Percentiles rank a stretch among this genome's conserved stretches.
Conservation (phyloP, 1,140 invertebrate species). For the Portunus trituberculatus region DNA sequence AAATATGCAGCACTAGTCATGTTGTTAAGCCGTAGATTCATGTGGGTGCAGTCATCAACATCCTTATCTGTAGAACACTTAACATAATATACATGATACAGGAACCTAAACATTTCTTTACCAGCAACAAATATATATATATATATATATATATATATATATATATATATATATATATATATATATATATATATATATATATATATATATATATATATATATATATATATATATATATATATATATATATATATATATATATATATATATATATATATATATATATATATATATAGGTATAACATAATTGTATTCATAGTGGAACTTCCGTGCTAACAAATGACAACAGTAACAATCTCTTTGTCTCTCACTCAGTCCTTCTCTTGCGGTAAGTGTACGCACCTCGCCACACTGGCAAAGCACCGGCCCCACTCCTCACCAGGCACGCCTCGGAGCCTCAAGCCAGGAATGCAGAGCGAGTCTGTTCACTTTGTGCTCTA, state of each 20-base stretch:
- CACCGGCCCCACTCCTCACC: background rate
- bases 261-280: background rate
- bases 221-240: background rate
- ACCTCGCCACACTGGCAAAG: background rate
- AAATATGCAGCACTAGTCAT: conserved; percentile 28
- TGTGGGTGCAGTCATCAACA: conserved; percentile 54
- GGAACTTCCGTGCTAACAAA: background rate
- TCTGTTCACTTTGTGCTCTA: background rate
- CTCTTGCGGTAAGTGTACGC: background rate
- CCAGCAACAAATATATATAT: background rate
- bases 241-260: background rate
- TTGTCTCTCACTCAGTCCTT: no score
- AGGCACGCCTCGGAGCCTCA: background rate
- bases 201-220: conserved; percentile 28
- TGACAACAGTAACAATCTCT: background rate
- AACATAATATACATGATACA: conserved; percentile 50
- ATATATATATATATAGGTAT: no score
- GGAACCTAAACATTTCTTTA: conserved; percentile 1
- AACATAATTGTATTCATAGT: background rate
- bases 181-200: conserved; percentile 44
- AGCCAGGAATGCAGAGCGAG: background rate
- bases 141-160: conserved; percentile 33
- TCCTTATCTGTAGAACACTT: conserved; percentile 29
- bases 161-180: conserved; percentile 4
- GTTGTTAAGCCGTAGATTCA: conserved; percentile 35